Conservation (phyloP, 2,113 vertebrate genomes). For the Panthera uncia region DNA sequence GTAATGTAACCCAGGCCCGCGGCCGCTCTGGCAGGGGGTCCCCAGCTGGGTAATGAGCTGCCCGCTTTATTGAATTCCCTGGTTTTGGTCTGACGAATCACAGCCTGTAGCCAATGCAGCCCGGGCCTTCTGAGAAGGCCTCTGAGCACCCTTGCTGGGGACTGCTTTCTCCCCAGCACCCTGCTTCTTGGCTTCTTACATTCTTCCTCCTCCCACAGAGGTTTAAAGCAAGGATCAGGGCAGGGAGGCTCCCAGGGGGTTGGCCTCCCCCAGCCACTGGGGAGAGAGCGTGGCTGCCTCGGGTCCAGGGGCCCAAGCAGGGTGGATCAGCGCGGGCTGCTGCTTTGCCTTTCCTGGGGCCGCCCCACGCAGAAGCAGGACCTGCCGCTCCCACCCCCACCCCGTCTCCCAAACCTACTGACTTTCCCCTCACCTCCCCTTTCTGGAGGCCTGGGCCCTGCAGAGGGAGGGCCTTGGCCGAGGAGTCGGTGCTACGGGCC, state of each 20-base stretch:
- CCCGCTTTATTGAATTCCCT: constrained; percentile 71
- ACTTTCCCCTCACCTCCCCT: neutral
- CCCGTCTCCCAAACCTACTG: neutral
- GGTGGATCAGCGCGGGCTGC: neutral
- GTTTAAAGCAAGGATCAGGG: neutral
- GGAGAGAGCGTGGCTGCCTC: neutral
- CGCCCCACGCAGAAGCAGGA: neutral
- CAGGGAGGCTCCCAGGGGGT: too few species aligned
- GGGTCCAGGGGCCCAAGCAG: neutral
- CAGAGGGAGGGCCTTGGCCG: neutral
- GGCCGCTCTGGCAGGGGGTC: constrained; percentile 75
- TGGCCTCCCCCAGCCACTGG: neutral
- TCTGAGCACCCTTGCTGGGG: neutral
- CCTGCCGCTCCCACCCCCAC: neutral
- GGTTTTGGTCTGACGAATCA: constrained; percentile 45
- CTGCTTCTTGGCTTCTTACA: neutral
- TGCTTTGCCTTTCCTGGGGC: neutral
- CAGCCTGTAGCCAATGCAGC: constrained; percentile 58
- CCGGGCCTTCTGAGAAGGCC: constrained; percentile 52
- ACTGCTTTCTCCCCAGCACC: neutral
- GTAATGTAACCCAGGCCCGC: constrained; percentile 57
- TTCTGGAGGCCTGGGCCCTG: neutral
- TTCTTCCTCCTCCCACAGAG: neutral
- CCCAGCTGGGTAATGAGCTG: constrained; percentile 77
- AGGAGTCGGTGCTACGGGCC: neutral